phyloP scores from a whole-genome alignment of 2,888 invertebrate genomes.

The Ophioninae sp. region DNA sequence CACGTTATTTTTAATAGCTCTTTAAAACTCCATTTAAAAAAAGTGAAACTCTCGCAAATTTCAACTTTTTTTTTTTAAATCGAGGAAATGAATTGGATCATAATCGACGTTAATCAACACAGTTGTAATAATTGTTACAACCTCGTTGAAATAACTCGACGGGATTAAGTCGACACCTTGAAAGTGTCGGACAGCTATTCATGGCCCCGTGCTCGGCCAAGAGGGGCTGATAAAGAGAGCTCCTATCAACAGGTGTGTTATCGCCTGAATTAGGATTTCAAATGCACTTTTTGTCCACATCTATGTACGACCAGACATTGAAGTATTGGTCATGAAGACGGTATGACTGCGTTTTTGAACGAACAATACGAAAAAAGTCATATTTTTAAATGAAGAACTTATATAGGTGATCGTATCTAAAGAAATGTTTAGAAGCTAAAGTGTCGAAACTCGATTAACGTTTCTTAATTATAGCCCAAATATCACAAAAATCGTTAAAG shows the following conservation, averaged over 20 bases:
- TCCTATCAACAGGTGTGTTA: constrained; percentile 40
- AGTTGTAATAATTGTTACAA: not conserved
- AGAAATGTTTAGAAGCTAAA: not conserved
- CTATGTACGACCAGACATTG: not conserved
- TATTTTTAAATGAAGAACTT: not conserved
- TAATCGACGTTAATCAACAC: constrained; percentile 1
- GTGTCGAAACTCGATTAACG: not conserved
- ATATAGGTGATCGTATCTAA: not conserved
- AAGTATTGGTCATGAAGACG: not conserved
- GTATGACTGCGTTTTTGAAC: not conserved
- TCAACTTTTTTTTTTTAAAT: not conserved
- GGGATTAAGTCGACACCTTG: not conserved
- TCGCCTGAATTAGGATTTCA: constrained; percentile 41
- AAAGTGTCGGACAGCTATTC: constrained; percentile 26
- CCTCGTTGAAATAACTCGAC: constrained; percentile 15
- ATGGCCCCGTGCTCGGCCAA: constrained; percentile 12
- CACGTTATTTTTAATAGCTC: constrained; percentile 11
- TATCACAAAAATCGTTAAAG: not conserved
- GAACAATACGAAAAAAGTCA: too few relatives aligned
- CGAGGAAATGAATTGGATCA: constrained; percentile 4
- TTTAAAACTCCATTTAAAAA: not conserved
- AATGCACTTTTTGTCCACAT: constrained; percentile 5
- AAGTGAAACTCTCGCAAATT: too few relatives aligned
- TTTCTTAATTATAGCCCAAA: not conserved
- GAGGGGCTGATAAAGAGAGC: constrained; percentile 9